Conservation (phyloP, 2,888 invertebrate species). For the Eupithecia dodoneata region DNA sequence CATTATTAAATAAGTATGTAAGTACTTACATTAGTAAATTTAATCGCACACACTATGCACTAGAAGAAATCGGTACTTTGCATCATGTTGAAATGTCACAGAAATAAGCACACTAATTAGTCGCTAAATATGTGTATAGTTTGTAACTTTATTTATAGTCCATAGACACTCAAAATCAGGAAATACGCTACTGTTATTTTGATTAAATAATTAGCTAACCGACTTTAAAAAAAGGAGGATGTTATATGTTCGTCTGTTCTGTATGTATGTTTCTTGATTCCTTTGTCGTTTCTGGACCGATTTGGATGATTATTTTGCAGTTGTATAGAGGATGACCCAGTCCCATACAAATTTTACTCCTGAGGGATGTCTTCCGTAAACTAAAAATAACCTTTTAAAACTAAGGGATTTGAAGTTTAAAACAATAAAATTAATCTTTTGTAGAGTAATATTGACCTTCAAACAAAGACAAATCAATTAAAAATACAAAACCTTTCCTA, state of each 20-base stretch:
- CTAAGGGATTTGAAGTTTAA: too few species aligned
- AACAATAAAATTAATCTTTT: neutral
- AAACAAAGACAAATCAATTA: neutral
- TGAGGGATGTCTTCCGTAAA: too few species aligned
- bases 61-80: conserved; percentile 38
- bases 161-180: conserved; percentile 20
- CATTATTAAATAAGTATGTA: conserved; percentile 25
- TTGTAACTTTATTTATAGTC: conserved; percentile 36
- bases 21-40: conserved; percentile 29
- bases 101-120: conserved; percentile 40
- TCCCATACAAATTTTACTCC: too few species aligned
- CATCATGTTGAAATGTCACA: conserved; percentile 41
- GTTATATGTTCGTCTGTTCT: too few species aligned
- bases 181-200: conserved; percentile 8
- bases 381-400: too few species aligned
- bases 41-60: conserved; percentile 45
- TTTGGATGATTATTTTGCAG: too few species aligned
- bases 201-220: neutral
- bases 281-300: too few species aligned
- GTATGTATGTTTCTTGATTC: too few species aligned
- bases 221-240: too few species aligned
- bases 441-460: conserved; percentile 1
- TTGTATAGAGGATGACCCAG: too few species aligned
- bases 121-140: conserved; percentile 37
- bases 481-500: neutral